Base-by-base conservation (phyloP, 2,888 invertebrate species). In the Eurois occulta region DNA sequence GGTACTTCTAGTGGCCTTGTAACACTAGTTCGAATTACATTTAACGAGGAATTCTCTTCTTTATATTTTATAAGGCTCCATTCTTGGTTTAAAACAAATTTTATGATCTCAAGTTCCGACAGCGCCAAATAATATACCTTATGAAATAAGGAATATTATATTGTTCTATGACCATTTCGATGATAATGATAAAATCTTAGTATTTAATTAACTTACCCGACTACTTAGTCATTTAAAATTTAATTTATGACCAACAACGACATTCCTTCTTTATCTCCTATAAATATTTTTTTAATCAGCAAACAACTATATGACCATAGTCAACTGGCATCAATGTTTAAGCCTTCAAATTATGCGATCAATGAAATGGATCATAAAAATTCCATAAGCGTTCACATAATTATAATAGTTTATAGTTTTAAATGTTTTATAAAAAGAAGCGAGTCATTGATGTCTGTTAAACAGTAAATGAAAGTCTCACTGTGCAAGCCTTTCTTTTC, bases 311-410 rank as follows among this genome's bases (percentile, higher is more conserved):
- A 46, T 21, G n/a, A n/a, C n/a, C 11, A 62, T 21, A 13, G 5
- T 8, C 35, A 67, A 35, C 13, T 48, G 10, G 28, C 28, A 48
- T 6, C n/a, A n/a, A 48, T n/a, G 7, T n/a, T 4, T 43, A 28
- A 32, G 70, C 28, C 48, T 38, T 10, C 3, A 32, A 41, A 52
- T 41, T 75, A 64, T 75, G 28, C 46, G 38, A 28, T 60, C 66
- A 60, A n/a, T 38, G 46, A 77, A 77, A 66, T 60, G 77, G 48
- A 28, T 65, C 43, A 75, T 76, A 52, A 66, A 66, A 66, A 76
- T 66, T 55, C 65, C 77, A 76, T 66, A 65, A 28, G 65, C 24
- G 32, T 60, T 72, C 43, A 43, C 74, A 58, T 21, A 60, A 35
- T 35, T 35, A 35, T 35, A 35, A 38, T 38, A 0, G 8, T 38